phyloP scores from a whole-genome alignment of 2,888 invertebrate genomes.

The Dicranocentrus wangi region DNA sequence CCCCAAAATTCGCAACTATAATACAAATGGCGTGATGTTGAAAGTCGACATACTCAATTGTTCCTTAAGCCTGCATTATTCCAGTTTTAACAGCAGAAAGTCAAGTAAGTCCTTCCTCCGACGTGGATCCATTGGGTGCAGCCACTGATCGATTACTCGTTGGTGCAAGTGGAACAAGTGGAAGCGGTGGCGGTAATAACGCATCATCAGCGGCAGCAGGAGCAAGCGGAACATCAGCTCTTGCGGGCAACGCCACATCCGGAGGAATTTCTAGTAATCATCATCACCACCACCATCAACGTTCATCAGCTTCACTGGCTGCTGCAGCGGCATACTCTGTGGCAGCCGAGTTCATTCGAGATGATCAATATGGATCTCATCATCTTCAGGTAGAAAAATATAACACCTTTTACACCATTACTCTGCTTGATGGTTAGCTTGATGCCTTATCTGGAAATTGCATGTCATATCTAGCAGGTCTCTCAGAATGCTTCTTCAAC shows the following conservation, averaged over 20 bases:
- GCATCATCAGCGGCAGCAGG: constrained; percentile 22
- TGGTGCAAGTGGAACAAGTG: constrained; percentile 53
- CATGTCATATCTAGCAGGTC: constrained; percentile 15
- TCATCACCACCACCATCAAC: constrained; percentile 56
- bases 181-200: constrained; percentile 29
- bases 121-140: constrained; percentile 72
- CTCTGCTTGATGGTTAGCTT: not conserved
- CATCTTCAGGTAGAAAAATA: constrained; percentile 49
- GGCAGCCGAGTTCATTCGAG: constrained; percentile 77
- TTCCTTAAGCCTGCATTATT: not conserved
- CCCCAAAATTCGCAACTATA: too few species aligned
- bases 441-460: not conserved
- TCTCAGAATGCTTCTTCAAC: constrained; percentile 48
- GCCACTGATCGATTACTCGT: constrained; percentile 66
- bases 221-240: constrained; percentile 58
- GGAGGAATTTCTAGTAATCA: constrained; percentile 52
- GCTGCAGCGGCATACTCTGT: constrained; percentile 84
- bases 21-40: too few species aligned
- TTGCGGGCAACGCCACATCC: constrained; percentile 59
- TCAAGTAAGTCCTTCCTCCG: constrained; percentile 71
- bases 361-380: constrained; percentile 67
- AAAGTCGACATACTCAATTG: too few species aligned
- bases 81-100: constrained; percentile 72
- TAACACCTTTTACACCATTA: not conserved
- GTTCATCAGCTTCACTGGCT: constrained; percentile 76